A percentile compares a stretch with the other conserved stretches of the same genome.
These are phyloP conservation scores for Olivierus martensii DNA, from an alignment of 1,140 invertebrate genomes.

Conservation along the genomic window DNA sequence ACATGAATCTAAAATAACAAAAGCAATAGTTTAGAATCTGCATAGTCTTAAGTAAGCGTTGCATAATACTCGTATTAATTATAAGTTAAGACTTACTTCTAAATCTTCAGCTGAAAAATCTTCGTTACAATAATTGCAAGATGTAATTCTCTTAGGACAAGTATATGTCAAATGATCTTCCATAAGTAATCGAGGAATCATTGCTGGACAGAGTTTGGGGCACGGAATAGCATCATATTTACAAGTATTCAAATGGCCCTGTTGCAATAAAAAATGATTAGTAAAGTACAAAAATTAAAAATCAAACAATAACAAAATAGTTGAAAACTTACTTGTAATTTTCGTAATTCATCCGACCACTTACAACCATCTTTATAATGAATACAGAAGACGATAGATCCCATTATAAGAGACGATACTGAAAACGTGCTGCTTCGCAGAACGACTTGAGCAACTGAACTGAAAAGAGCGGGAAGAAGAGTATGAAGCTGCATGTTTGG, in stretches of 20 bases:
- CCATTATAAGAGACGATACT: constrained; percentile 81
- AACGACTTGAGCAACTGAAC: too few relatives aligned
- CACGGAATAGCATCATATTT: constrained; percentile 79
- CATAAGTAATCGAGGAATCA: constrained; percentile 75
- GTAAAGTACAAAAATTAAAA: too few relatives aligned
- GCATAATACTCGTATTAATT: too few relatives aligned
- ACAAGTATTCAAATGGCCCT: constrained; percentile 80
- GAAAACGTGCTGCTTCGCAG: too few relatives aligned
- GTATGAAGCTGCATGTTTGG: too few relatives aligned
- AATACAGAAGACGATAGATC: constrained; percentile 78
- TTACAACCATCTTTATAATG: constrained; percentile 88
- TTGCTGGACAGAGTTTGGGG: constrained; percentile 72
- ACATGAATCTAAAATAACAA: too few relatives aligned
- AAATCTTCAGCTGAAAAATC: constrained; percentile 69
- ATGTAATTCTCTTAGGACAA: constrained; percentile 61
- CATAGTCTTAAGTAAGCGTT: too few relatives aligned
- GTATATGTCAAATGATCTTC: constrained; percentile 83
- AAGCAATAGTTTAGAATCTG: too few relatives aligned
- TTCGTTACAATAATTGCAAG: constrained; percentile 74
- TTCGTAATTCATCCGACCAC: constrained; percentile 80
- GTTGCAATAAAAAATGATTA: constrained; percentile 18
- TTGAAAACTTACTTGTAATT: constrained; percentile 62
- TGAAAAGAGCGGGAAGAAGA: too few relatives aligned
- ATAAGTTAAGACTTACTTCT: constrained; percentile 41
- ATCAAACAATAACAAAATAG: too few relatives aligned